phyloP scores from a whole-genome alignment of 2,113 vertebrate genomes.

The Collichthys lucidus region DNA sequence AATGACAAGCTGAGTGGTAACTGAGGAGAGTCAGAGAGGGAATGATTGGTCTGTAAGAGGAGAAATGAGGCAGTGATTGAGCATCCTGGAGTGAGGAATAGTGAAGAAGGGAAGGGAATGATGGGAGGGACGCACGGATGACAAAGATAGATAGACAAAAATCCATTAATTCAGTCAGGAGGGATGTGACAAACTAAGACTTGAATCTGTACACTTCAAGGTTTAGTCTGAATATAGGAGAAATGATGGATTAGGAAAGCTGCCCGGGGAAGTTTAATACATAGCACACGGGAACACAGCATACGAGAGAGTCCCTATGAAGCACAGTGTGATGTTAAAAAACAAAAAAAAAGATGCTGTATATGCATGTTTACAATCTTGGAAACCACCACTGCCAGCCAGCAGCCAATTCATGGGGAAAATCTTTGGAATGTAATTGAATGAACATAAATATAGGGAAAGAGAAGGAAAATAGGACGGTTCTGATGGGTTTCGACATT shows the following conservation, averaged over 20 bases:
- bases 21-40: constrained; percentile 46
- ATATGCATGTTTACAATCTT: constrained; percentile 30
- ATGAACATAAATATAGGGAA: constrained; percentile 51
- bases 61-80: constrained; percentile 35
- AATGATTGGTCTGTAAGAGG: constrained; percentile 66
- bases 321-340: background rate
- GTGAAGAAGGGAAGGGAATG: constrained; percentile 1
- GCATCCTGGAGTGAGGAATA: constrained; percentile 18
- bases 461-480: constrained; percentile 7
- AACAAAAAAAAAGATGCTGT: constrained; percentile 25
- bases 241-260: background rate
- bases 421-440: constrained; percentile 32
- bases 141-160: constrained; percentile 20
- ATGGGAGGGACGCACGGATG: constrained; percentile 10
- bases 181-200: constrained; percentile 20
- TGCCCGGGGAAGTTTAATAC: constrained; percentile 3
- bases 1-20: constrained; percentile 66
- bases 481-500: constrained; percentile 36
- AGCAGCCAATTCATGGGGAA: constrained; percentile 10
- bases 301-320: background rate
- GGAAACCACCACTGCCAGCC: constrained; percentile 26
- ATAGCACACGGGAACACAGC: constrained; percentile 3
- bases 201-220: constrained; percentile 22
- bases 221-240: background rate
- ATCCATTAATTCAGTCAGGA: background rate